A percentile compares a stretch with the other conserved stretches of the same genome.
Conservation (phyloP, 2,797 vertebrate species). For the Peromyscus eremicus region DNA sequence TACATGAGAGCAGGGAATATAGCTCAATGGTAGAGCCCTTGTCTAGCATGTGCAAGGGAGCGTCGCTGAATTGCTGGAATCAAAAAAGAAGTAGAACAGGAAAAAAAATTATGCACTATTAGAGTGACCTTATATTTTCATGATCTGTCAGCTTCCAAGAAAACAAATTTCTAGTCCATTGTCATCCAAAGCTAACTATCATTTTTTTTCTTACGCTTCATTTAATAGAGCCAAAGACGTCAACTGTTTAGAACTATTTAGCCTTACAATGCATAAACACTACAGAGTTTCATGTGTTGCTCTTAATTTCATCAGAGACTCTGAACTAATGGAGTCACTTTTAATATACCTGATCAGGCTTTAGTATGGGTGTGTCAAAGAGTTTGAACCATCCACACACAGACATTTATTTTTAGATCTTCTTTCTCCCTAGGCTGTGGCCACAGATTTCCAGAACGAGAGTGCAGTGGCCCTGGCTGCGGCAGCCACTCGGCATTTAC, state of each 20-base stretch:
- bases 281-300: background rate
- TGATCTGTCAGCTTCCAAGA: background rate
- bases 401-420: background rate
- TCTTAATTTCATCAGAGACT: background rate
- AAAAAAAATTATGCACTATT: background rate
- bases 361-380: background rate
- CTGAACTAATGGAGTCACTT: background rate
- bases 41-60: background rate
- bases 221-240: background rate
- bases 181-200: background rate
- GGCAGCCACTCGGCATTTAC: slow-evolving; percentile 96
- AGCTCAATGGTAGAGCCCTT: background rate
- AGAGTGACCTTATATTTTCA: background rate
- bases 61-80: background rate
- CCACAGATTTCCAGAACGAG: slow-evolving; percentile 98
- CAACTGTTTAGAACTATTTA: background rate
- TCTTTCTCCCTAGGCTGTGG: slow-evolving; percentile 92
- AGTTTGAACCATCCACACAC: background rate
- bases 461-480: slow-evolving; percentile 97
- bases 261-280: background rate
- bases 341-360: background rate
- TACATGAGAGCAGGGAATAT: background rate
- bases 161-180: background rate
- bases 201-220: background rate
- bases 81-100: background rate